A percentile compares a stretch with the other conserved stretches of the same genome.
phyloP scores from a whole-genome alignment of 2,113 vertebrate species.

The Pontoporia blainvillei region DNA sequence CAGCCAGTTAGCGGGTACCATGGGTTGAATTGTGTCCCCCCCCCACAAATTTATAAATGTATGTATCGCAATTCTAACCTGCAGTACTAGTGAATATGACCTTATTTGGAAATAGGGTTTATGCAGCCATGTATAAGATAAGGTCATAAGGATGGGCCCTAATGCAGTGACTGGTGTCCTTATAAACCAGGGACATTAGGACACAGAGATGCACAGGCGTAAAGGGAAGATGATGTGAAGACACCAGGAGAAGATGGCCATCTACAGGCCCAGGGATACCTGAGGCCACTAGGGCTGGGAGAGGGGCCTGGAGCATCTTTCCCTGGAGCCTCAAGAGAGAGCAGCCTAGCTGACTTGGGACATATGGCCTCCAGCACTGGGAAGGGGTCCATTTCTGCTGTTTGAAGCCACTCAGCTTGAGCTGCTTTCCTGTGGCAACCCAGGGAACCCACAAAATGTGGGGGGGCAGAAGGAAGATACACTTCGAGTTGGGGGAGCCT shows the following conservation, averaged over 20 bases:
- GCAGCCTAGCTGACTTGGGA: not conserved
- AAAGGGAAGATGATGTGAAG: accelerated
- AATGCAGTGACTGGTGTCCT: not conserved
- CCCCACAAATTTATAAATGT: not conserved
- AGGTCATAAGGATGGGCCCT: not conserved
- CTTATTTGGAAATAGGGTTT: not conserved
- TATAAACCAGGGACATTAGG: not conserved
- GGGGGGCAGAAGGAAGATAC: accelerated
- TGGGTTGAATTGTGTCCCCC: accelerated
- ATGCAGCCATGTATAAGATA: not conserved
- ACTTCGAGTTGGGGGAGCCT: accelerated
- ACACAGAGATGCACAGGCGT: accelerated
- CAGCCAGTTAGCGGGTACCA: accelerated
- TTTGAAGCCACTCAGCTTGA: not conserved
- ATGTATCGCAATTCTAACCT: not conserved
- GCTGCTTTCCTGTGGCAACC: accelerated
- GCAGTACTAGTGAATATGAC: accelerated
- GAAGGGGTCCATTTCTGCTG: too few relatives aligned
- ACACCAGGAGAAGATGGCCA: accelerated
- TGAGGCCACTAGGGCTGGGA: not conserved
- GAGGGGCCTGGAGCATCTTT: not conserved
- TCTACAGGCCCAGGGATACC: too few relatives aligned
- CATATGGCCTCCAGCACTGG: not conserved
- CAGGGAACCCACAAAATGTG: accelerated
- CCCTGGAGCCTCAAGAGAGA: too few relatives aligned